These are phyloP conservation scores for Antheraea pernyi DNA, from an alignment of 1,140 invertebrate species.

Conservation along the genomic window DNA sequence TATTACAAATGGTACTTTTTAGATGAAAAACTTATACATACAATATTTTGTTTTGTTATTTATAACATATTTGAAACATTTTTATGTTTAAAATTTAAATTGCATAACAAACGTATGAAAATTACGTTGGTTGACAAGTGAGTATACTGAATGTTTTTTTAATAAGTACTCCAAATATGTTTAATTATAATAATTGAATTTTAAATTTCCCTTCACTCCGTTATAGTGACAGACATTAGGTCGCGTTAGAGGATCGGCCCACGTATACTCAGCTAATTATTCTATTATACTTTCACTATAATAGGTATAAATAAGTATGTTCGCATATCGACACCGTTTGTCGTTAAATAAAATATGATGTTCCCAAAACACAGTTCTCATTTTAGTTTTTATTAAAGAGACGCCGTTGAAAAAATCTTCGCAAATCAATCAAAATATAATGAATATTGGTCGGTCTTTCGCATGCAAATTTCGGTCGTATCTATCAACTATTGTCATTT, in stretches of 20 bases:
- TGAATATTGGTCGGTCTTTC: background rate
- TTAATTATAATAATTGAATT: too few relatives aligned
- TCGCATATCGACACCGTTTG: background rate
- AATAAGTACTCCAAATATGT: too few relatives aligned
- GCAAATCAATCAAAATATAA: background rate
- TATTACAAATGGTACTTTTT: too few relatives aligned
- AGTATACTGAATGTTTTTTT: too few relatives aligned
- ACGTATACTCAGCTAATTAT: background rate
- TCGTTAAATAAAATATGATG: background rate
- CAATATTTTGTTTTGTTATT: too few relatives aligned
- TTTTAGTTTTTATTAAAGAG: background rate
- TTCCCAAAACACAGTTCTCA: conserved; percentile 2
- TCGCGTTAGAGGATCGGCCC: background rate
- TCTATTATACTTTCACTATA: background rate
- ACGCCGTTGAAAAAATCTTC: background rate
- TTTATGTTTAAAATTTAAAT: too few relatives aligned
- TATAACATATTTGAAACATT: too few relatives aligned
- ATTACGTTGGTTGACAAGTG: too few relatives aligned
- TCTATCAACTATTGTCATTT: background rate
- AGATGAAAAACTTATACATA: too few relatives aligned
- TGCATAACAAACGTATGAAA: too few relatives aligned
- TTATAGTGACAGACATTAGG: background rate
- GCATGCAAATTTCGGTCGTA: background rate
- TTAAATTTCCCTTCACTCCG: too few relatives aligned
- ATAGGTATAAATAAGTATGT: background rate